These are phyloP conservation scores for Mugil cephalus DNA, from an alignment of 2,113 vertebrate genomes.

Conservation along the genomic window DNA sequence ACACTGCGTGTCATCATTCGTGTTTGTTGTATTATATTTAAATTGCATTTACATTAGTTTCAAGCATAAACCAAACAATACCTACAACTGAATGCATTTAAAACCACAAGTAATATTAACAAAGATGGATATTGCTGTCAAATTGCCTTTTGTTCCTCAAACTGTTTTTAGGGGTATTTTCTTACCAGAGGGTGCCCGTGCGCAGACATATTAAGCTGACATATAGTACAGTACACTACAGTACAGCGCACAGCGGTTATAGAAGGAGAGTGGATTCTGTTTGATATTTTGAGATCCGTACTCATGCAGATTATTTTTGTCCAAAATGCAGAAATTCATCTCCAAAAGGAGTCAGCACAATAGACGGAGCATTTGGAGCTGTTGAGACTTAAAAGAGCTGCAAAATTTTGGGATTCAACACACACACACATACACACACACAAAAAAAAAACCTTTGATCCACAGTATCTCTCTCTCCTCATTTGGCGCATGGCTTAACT, in stretches of 20 bases:
- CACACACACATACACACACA: background rate
- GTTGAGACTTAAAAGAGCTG: conserved; percentile 66
- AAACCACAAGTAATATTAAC: background rate
- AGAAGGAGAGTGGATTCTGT: conserved; percentile 12
- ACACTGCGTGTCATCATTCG: background rate
- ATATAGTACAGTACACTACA: conserved; percentile 1
- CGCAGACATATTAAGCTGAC: conserved; percentile 41
- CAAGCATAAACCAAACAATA: background rate
- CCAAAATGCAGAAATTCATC: conserved; percentile 55
- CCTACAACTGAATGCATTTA: background rate
- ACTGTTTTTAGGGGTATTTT: conserved; percentile 26
- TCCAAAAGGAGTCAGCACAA: conserved; percentile 64
- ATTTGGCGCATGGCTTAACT: conserved; percentile 71
- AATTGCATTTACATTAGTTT: too few species aligned
- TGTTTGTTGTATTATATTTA: background rate
- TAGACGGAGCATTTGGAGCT: conserved; percentile 54
- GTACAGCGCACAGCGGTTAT: conserved; percentile 23
- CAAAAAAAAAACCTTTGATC: conserved; percentile 57
- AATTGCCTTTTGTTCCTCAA: conserved; percentile 21
- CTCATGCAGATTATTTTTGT: conserved; percentile 51
- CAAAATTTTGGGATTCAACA: conserved; percentile 58
- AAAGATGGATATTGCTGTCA: background rate
- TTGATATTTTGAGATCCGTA: conserved; percentile 46
- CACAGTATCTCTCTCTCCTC: conserved; percentile 62
- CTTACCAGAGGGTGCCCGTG: conserved; percentile 6